Percentiles rank a stretch among this genome's conserved stretches.
These are phyloP conservation scores for Paramuricea clavata DNA, from an alignment of 92 coral and sea anemone genomes.

Conservation along the genomic window DNA sequence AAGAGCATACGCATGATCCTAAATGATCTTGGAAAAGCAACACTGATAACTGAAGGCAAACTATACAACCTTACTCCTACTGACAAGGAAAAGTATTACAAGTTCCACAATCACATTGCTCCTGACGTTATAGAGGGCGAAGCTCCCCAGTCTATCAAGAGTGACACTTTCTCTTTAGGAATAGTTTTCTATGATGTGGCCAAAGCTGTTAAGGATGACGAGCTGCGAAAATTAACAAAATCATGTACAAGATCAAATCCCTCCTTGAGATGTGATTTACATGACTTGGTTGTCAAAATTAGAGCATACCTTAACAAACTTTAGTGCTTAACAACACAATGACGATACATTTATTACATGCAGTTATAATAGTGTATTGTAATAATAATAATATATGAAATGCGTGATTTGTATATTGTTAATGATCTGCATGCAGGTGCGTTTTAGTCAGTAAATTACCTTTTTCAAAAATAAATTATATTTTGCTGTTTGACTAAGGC, in stretches of 20 bases:
- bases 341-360: too few relatives aligned
- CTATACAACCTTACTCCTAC: neutral
- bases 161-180: constrained; percentile 29
- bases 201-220: neutral
- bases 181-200: constrained; percentile 17
- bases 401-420: too few relatives aligned
- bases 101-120: constrained; percentile 26
- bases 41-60: neutral
- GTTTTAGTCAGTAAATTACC: too few relatives aligned
- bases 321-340: neutral
- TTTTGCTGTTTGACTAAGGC: too few relatives aligned
- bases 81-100: constrained; percentile 15
- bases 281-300: neutral
- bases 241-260: constrained; percentile 19
- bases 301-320: neutral
- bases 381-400: too few relatives aligned
- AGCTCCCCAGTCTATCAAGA: constrained; percentile 12
- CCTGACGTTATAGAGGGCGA: constrained; percentile 28
- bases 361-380: too few relatives aligned
- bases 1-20: neutral
- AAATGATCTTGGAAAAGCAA: constrained; percentile 39
- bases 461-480: too few relatives aligned
- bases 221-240: neutral
- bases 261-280: neutral
- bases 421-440: too few relatives aligned